Percentiles rank a stretch among this genome's conserved stretches.
Evolutionary conservation across 2,888 invertebrate genomes (phyloP).

Genomic region (Campoletis raptor): DNA sequence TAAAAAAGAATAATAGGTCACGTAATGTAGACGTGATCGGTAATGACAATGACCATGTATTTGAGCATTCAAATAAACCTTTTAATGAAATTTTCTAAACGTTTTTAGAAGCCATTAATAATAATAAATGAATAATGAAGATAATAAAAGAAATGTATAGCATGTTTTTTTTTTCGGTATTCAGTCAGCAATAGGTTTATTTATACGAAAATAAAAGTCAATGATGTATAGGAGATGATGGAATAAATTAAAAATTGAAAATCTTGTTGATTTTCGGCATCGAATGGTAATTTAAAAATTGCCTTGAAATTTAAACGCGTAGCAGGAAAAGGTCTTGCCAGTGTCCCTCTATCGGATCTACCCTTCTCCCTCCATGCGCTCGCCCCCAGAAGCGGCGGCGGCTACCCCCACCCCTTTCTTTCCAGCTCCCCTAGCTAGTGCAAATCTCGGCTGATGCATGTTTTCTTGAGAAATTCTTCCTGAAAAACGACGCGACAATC

Average conservation of each 20-base stretch:
- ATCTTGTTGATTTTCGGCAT: neutral
- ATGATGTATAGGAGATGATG: neutral
- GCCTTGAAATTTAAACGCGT: neutral
- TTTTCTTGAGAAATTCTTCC: conserved; percentile 83
- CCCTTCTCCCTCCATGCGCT: conserved; percentile 38
- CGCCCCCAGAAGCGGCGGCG: conserved; percentile 25
- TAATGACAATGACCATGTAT: conserved; percentile 8
- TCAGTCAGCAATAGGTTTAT: neutral
- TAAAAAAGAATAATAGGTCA: conserved; percentile 20
- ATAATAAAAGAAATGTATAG: neutral
- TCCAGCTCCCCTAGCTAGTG: conserved; percentile 81
- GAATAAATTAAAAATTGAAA: neutral
- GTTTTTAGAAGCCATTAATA: neutral
- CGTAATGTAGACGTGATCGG: conserved; percentile 5
- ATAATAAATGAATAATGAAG: too few species aligned
- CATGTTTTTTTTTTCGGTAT: neutral
- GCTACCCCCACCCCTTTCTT: conserved; percentile 58
- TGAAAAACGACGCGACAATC: conserved; percentile 80
- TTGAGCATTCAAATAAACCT: neutral
- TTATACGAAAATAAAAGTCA: neutral
- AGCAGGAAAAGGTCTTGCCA: conserved; percentile 10
- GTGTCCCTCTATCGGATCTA: conserved; percentile 49
- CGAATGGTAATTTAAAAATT: conserved; percentile 3
- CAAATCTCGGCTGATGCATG: conserved; percentile 84
- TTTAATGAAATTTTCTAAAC: neutral